These are phyloP conservation scores for Artibeus lituratus DNA, from an alignment of 2,797 vertebrate species.

Conservation along the genomic window DNA sequence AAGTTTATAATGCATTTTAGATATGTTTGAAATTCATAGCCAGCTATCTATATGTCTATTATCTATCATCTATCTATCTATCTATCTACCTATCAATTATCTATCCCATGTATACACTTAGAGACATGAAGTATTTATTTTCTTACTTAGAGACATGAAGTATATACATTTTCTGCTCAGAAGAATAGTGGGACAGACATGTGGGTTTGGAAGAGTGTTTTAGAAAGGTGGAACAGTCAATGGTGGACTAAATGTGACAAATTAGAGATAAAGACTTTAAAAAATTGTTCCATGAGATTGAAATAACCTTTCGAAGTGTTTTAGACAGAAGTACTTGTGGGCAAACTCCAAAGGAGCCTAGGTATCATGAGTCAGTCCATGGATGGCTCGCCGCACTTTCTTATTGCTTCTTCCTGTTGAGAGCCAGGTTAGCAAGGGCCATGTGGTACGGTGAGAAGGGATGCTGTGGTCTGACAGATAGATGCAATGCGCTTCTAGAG, in stretches of 20 bases:
- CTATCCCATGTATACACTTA: not conserved
- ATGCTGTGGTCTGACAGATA: not conserved
- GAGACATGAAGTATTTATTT: not conserved
- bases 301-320: constrained; percentile 1
- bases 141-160: not conserved
- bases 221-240: not conserved
- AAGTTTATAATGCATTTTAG: not conserved
- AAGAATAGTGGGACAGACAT: not conserved
- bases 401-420: not conserved
- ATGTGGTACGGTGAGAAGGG: not conserved
- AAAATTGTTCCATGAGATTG: not conserved
- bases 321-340: not conserved
- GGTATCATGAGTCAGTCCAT: not conserved
- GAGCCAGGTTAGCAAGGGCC: not conserved
- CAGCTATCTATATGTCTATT: not conserved
- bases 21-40: not conserved
- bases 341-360: not conserved
- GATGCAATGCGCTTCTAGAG: not conserved
- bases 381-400: not conserved
- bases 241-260: not conserved
- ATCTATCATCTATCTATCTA: not conserved
- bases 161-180: constrained; percentile 31
- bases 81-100: not conserved
- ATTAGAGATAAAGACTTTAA: not conserved
- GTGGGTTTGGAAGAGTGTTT: not conserved